Evolutionary conservation across 2,113 vertebrate genomes (phyloP).

Genomic region (Nesospiza acunhae): DNA sequence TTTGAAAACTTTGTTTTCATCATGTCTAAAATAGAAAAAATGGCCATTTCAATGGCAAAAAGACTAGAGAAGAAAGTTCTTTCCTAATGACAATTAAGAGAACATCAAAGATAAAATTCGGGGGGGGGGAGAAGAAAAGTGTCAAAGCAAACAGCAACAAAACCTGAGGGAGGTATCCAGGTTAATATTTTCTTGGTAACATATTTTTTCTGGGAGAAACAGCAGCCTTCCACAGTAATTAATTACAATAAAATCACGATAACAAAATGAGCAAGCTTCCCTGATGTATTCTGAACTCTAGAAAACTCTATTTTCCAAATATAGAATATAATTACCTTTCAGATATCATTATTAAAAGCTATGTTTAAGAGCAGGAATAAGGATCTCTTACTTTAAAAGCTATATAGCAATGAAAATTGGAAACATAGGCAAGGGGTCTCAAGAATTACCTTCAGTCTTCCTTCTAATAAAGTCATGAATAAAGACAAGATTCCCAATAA

Average conservation of each 20-base stretch:
- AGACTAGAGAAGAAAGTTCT: background rate
- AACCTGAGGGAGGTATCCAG: background rate
- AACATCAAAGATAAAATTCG: background rate
- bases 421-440: background rate
- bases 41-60: background rate
- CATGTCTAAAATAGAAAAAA: background rate
- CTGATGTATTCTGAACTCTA: background rate
- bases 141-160: background rate
- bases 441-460: background rate
- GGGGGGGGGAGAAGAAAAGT: background rate
- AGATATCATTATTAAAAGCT: background rate
- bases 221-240: background rate
- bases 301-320: background rate
- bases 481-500: background rate
- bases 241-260: background rate
- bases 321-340: background rate
- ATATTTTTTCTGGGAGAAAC: background rate
- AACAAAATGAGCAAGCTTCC: background rate
- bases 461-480: background rate
- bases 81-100: background rate
- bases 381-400: background rate
- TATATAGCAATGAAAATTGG: background rate
- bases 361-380: background rate
- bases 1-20: background rate
- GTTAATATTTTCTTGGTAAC: background rate